These are phyloP conservation scores for Darevskia mixta DNA, from an alignment of 2,797 vertebrate genomes.

Conservation along the genomic window DNA sequence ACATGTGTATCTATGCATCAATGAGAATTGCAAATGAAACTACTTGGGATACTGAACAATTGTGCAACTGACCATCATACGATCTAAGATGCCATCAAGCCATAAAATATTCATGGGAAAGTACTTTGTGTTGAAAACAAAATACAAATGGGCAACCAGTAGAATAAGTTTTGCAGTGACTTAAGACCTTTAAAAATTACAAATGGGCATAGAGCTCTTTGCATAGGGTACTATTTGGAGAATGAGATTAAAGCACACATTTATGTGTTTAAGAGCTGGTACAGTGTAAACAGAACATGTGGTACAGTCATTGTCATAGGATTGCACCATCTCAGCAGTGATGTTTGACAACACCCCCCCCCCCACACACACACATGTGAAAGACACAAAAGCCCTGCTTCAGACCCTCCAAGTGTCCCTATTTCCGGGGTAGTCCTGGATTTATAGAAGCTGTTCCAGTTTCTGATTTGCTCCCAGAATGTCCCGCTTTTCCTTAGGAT, in stretches of 20 bases:
- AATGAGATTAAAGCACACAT: background rate
- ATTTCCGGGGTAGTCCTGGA: no score
- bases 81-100: conserved; percentile 5
- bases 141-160: background rate
- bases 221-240: background rate
- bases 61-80: background rate
- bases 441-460: no score
- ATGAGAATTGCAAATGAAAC: background rate
- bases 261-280: background rate
- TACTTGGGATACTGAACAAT: conserved; percentile 10
- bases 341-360: background rate
- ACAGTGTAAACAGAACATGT: background rate
- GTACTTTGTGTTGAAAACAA: conserved; percentile 13
- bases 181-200: background rate
- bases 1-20: conserved; percentile 30
- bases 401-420: no score
- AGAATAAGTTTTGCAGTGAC: accelerated
- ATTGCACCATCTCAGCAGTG: no score
- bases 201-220: background rate
- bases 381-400: background rate
- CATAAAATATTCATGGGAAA: background rate
- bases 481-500: no score
- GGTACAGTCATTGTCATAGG: background rate
- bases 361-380: background rate
- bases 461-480: no score